Conservation (phyloP, 2,888 invertebrate genomes). For the Lasioglossum figueresi region DNA sequence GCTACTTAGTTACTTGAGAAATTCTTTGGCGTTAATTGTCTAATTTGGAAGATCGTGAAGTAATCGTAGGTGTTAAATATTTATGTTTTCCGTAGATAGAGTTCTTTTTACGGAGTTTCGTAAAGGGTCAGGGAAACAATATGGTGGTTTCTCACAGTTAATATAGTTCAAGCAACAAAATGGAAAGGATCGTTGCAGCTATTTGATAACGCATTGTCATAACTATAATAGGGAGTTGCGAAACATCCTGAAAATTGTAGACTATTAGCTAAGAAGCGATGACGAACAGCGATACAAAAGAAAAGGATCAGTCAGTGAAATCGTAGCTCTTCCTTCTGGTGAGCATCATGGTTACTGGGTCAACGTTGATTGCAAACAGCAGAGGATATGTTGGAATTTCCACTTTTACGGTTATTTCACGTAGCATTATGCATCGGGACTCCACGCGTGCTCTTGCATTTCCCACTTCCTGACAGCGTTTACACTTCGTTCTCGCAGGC, state of each 20-base stretch:
- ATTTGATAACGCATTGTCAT: constrained; percentile 30
- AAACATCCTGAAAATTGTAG: constrained; percentile 45
- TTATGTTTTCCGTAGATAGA: background rate
- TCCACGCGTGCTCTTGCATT: constrained; percentile 32
- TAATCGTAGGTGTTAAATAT: background rate
- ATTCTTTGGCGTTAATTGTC: background rate
- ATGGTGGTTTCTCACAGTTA: background rate
- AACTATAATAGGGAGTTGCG: constrained; percentile 13
- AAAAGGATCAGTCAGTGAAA: constrained; percentile 63
- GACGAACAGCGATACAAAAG: constrained; percentile 36
- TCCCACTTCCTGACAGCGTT: constrained; percentile 22
- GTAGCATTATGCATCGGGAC: constrained; percentile 28
- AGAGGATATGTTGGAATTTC: constrained; percentile 47
- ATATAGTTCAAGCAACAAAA: constrained; percentile 11
- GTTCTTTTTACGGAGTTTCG: background rate
- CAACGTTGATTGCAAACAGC: constrained; percentile 53
- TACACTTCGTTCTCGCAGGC: background rate
- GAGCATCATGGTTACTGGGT: constrained; percentile 63
- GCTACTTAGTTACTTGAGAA: background rate
- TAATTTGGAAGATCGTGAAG: background rate
- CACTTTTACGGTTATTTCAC: constrained; percentile 55
- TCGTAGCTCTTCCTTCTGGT: constrained; percentile 50
- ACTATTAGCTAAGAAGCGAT: constrained; percentile 41
- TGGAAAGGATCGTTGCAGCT: background rate
- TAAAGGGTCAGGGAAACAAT: background rate